Evolutionary conservation across 1,140 invertebrate species (phyloP).

Genomic region (Delia radicum): DNA sequence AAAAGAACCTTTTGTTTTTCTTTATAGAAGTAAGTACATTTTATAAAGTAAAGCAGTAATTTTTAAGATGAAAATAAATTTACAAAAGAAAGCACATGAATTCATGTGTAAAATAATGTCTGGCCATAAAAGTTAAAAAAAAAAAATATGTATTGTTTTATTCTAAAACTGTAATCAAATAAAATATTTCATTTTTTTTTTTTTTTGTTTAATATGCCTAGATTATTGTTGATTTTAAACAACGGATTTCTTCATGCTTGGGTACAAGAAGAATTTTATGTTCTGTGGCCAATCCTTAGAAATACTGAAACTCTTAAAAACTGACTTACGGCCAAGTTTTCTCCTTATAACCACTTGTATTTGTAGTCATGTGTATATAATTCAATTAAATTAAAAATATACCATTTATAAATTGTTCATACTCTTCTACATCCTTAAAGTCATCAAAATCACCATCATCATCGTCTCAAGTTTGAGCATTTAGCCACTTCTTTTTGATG

Average conservation of each 20-base stretch:
- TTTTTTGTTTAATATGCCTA: background rate
- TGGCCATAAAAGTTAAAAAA: background rate
- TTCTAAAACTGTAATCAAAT: background rate
- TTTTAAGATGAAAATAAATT: constrained; percentile 10
- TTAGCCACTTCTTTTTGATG: background rate
- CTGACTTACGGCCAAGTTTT: background rate
- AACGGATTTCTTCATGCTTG: background rate
- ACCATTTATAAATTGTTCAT: constrained; percentile 17
- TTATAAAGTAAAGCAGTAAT: background rate
- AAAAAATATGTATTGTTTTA: background rate
- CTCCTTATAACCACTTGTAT: constrained; percentile 7
- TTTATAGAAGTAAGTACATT: too few species aligned
- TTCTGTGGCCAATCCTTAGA: background rate
- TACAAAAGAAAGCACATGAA: constrained; percentile 19
- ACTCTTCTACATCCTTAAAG: background rate
- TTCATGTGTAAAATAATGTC: constrained; percentile 22
- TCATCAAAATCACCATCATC: background rate
- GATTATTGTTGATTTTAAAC: background rate
- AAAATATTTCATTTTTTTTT: background rate
- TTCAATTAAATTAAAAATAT: constrained; percentile 22
- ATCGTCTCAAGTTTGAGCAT: constrained; percentile 11
- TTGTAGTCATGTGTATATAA: constrained; percentile 16
- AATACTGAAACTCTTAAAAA: background rate
- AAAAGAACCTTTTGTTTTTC: background rate
- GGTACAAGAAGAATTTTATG: background rate